phyloP scores from a whole-genome alignment of 2,113 vertebrate species.

The Albula goreensis region DNA sequence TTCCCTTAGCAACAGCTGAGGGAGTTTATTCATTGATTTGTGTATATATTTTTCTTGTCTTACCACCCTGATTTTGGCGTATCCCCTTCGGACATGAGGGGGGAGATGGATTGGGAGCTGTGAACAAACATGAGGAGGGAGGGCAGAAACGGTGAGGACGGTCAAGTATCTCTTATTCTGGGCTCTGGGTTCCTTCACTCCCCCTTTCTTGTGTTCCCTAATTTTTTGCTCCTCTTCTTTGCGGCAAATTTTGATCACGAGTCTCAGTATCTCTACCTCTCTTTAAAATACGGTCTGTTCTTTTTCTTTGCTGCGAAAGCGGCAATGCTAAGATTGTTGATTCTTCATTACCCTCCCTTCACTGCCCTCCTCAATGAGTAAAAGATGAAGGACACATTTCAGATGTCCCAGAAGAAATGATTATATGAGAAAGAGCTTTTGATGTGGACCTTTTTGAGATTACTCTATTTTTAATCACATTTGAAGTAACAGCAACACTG shows the following conservation, averaged over 20 bases:
- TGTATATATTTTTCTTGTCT: neutral
- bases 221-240: neutral
- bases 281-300: neutral
- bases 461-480: neutral
- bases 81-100: neutral
- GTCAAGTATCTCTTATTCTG: neutral
- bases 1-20: conserved; percentile 24
- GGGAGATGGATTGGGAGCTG: neutral
- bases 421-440: neutral
- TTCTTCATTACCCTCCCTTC: neutral
- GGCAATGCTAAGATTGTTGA: neutral
- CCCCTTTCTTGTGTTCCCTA: neutral
- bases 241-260: neutral
- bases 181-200: neutral
- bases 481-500: neutral
- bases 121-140: conserved; percentile 3
- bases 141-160: neutral
- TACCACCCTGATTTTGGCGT: neutral
- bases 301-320: neutral
- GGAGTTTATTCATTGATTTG: conserved; percentile 18
- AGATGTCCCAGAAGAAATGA: conserved; percentile 19
- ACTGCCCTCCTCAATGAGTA: neutral
- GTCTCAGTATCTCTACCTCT: neutral
- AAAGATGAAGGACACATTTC: neutral
- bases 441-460: neutral